phyloP scores from a whole-genome alignment of 1,140 invertebrate genomes.

The Frieseomelitta varia region DNA sequence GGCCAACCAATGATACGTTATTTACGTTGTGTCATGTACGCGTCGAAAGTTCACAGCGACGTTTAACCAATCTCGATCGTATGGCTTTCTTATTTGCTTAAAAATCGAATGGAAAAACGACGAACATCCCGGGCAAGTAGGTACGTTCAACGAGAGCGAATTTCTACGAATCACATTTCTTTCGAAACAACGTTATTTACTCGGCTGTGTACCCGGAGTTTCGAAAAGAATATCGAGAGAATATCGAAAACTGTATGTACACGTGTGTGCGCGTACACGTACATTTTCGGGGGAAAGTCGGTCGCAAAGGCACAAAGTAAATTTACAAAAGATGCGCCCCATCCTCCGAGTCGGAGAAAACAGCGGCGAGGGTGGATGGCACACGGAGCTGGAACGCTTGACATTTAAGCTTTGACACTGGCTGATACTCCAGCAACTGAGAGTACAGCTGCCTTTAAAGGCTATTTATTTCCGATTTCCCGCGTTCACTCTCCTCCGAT shows the following conservation, averaged over 20 bases:
- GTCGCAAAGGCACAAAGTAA: not conserved
- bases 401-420: slow-evolving; percentile 19
- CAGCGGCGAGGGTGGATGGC: not conserved
- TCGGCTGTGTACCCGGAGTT: not conserved
- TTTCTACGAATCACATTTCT: not conserved
- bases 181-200: not conserved
- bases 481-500: not conserved
- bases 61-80: not conserved
- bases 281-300: not conserved
- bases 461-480: slow-evolving; percentile 34
- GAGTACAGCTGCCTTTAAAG: slow-evolving; percentile 18
- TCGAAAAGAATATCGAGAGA: not conserved
- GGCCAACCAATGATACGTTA: not conserved
- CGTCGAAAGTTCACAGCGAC: not conserved
- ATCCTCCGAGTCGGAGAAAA: not conserved
- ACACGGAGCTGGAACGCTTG: no score
- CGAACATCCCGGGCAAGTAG: not conserved
- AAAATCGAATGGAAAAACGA: not conserved
- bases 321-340: not conserved
- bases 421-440: not conserved
- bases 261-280: not conserved
- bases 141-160: not conserved
- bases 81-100: not conserved
- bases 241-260: not conserved
- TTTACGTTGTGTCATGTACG: not conserved